Conservation (phyloP, 1,140 invertebrate species). For the Laupala kohalensis region DNA sequence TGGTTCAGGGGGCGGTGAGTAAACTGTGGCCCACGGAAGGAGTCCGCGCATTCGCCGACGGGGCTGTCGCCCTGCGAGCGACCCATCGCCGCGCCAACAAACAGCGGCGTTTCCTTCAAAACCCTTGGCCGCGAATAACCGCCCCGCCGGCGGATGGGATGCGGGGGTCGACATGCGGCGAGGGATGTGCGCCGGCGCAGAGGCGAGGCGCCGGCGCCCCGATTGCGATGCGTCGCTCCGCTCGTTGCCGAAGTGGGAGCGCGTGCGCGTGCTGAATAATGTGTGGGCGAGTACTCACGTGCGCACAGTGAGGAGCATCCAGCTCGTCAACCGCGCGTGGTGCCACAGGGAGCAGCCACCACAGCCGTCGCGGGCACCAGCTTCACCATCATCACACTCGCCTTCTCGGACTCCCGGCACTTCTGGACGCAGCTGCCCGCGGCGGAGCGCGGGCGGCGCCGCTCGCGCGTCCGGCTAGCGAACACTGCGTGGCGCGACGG, state of each 20-base stretch:
- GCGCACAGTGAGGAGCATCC: constrained; percentile 11
- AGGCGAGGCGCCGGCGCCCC: no score
- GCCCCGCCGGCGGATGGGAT: no score
- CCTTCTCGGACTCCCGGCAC: not conserved
- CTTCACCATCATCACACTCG: not conserved
- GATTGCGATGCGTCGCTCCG: not conserved
- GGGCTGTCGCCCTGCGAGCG: no score
- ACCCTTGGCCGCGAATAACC: not conserved
- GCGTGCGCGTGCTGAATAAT: not conserved
- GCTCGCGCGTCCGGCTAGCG: no score
- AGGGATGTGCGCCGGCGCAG: not conserved
- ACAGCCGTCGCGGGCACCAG: not conserved
- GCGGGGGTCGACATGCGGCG: no score
- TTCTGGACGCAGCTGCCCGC: not conserved
- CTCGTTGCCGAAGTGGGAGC: no score
- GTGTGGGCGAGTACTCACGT: constrained; percentile 5
- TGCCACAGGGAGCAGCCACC: not conserved
- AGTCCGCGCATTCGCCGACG: not conserved
- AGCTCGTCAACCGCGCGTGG: constrained; percentile 5
- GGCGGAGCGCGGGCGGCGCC: no score
- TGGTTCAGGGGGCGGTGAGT: not conserved
- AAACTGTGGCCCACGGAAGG: not conserved
- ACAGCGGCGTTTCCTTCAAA: no score
- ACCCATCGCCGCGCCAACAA: not conserved
- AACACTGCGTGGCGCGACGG: not conserved